Evolutionary conservation across 2,888 invertebrate genomes (phyloP), one percentile per base, ranked within the genome.

Genomic region (Sphaerophoria rueppellii): DNA sequence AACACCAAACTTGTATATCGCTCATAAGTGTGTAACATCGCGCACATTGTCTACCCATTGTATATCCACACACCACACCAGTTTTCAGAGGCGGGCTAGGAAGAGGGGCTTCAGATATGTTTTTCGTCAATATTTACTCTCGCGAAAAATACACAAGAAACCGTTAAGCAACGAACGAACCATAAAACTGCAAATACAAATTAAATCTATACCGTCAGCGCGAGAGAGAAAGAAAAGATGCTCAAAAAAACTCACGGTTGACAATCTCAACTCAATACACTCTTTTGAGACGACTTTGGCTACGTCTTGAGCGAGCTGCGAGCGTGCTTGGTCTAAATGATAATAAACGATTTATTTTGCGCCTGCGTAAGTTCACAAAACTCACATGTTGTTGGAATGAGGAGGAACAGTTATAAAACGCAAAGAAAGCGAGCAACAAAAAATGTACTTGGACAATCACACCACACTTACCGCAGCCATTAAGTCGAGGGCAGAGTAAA

Each of bases 111-210:
- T 11, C 40, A 14, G 40, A 11, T 43, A 24, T 58, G 55, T 77
- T 80, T 75, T 85, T 81, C 81, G 81, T 85, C 81, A 85, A 85
- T 81, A 81, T 85, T 85, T 85, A 85, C 85, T 85, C 85, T 85
- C 82, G 71, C 85, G 70, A 77, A 85, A 85, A 81, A 81, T 81
- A 85, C 81, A 81, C 72, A 71, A 85, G 70, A 85, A 80, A 82
- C 65, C 70, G 73, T 70, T 67, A 77, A 81, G 76, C 48, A 73
- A 52, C 73, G 60, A 85, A 81, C 79, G 72, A 83, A 76, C 73
- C 69, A 81, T 58, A 73, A 73, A 82, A 80, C 50, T 43, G 43
- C 37, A 70, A 75, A 76, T 63, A 73, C 40, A 60, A 61, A 57
- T 72, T 60, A 40, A 72, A 61, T 52, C n/a, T 57, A 50, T 54